phyloP scores from a whole-genome alignment of 2,113 vertebrate genomes.

The Emydura subglobosa region DNA sequence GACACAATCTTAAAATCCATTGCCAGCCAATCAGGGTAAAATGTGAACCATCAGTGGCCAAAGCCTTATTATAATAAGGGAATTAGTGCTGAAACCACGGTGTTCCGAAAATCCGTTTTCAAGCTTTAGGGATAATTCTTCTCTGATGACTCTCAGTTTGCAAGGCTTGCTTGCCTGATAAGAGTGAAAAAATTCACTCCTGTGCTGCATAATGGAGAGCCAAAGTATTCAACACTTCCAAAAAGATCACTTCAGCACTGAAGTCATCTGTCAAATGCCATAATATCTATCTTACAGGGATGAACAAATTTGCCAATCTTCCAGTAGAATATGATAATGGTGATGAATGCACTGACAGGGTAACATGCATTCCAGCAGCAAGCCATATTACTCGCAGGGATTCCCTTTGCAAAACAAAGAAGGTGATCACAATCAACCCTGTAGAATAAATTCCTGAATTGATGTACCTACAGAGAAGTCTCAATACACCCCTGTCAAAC shows the following conservation, averaged over 20 bases:
- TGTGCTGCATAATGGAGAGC: slow-evolving; percentile 60
- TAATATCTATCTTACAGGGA: slow-evolving; percentile 68
- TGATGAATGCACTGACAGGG: slow-evolving; percentile 71
- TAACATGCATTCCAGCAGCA: slow-evolving; percentile 10
- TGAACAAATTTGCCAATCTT: slow-evolving; percentile 76
- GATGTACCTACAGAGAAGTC: background rate
- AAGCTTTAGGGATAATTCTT: slow-evolving; percentile 61
- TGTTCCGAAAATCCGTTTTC: slow-evolving; percentile 62
- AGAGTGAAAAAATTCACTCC: slow-evolving; percentile 58
- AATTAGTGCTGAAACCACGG: slow-evolving; percentile 49
- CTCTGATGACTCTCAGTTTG: slow-evolving; percentile 56
- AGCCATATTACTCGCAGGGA: slow-evolving; percentile 31
- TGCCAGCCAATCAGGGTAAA: background rate
- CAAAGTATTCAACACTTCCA: slow-evolving; percentile 46
- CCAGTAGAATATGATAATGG: slow-evolving; percentile 62
- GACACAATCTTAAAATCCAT: slow-evolving; percentile 10
- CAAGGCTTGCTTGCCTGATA: slow-evolving; percentile 70
- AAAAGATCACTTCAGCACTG: slow-evolving; percentile 58
- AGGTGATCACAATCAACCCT: slow-evolving; percentile 27
- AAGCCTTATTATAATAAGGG: slow-evolving; percentile 18
- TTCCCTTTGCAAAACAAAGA: slow-evolving; percentile 38
- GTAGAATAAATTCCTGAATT: background rate
- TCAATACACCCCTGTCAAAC: background rate
- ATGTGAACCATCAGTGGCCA: slow-evolving; percentile 33
- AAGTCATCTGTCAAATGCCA: slow-evolving; percentile 73